Conservation (phyloP, 2,113 vertebrate species). For the Ammodytes marinus region DNA sequence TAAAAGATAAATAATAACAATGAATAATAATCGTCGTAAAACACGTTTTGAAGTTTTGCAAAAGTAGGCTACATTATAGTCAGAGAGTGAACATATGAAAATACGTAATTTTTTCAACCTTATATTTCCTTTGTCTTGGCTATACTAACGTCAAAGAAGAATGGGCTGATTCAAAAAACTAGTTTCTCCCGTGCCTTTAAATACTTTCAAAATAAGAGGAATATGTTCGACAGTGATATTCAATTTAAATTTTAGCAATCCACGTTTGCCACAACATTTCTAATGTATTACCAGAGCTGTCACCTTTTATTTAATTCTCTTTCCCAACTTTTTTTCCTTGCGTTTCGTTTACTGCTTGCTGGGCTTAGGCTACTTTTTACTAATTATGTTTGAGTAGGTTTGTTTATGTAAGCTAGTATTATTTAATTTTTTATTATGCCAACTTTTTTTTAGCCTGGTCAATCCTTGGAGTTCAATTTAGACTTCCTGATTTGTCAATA, state of each 20-base stretch:
- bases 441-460: not conserved
- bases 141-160: not conserved
- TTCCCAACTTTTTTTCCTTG: not conserved
- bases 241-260: not conserved
- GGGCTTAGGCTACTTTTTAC: not conserved
- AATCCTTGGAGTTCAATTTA: not conserved
- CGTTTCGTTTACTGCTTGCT: not conserved
- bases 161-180: not conserved
- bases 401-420: not conserved
- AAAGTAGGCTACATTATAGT: too few species aligned
- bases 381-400: not conserved
- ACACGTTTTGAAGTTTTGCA: too few species aligned
- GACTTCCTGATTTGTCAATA: not conserved
- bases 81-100: too few species aligned
- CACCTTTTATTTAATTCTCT: not conserved
- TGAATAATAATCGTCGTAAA: too few species aligned
- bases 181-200: fast-evolving
- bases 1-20: too few species aligned
- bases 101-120: not conserved
- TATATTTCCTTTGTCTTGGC: not conserved
- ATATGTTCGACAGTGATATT: not conserved
- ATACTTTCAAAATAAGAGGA: conserved; percentile 16
- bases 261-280: not conserved
- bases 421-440: not conserved
- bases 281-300: not conserved